A percentile compares a stretch with the other conserved stretches of the same genome.
Conservation (phyloP, 2,113 vertebrate species). For the Acrocephalus kingi region DNA sequence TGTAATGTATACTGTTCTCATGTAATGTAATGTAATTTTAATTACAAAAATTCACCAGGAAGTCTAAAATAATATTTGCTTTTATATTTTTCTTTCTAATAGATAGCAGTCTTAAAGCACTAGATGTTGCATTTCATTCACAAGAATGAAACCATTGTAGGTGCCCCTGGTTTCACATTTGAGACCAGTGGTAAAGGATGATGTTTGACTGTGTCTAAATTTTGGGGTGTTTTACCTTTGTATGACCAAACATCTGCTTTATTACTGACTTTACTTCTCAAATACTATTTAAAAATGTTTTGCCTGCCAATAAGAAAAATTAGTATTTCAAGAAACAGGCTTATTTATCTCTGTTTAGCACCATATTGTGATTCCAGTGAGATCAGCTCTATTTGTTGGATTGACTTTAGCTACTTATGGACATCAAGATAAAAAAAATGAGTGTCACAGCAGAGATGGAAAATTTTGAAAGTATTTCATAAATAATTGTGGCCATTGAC, state of each 20-base stretch:
- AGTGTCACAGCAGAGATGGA: background rate
- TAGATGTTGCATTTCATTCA: background rate
- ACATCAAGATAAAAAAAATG: rapidly evolving
- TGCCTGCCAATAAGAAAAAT: background rate
- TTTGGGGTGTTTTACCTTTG: background rate
- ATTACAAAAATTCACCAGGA: background rate
- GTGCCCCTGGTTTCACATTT: background rate
- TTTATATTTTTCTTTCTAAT: background rate
- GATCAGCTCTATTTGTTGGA: background rate
- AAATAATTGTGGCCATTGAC: background rate
- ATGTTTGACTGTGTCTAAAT: background rate
- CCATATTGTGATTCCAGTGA: background rate
- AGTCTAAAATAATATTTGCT: background rate
- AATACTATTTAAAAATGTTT: background rate
- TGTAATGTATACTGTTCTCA: background rate
- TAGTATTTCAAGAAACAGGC: background rate
- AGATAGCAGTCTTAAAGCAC: background rate
- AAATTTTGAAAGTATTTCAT: background rate
- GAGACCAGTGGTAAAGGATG: background rate
- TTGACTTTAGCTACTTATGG: background rate
- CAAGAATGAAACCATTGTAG: background rate
- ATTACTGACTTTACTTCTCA: background rate
- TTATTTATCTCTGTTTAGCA: background rate
- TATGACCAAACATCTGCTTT: background rate
- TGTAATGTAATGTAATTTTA: background rate